Percentiles rank a stretch among this genome's conserved stretches.
These are phyloP conservation scores for Emydura subglobosa DNA, from an alignment of 2,113 vertebrate species.

Conservation along the genomic window DNA sequence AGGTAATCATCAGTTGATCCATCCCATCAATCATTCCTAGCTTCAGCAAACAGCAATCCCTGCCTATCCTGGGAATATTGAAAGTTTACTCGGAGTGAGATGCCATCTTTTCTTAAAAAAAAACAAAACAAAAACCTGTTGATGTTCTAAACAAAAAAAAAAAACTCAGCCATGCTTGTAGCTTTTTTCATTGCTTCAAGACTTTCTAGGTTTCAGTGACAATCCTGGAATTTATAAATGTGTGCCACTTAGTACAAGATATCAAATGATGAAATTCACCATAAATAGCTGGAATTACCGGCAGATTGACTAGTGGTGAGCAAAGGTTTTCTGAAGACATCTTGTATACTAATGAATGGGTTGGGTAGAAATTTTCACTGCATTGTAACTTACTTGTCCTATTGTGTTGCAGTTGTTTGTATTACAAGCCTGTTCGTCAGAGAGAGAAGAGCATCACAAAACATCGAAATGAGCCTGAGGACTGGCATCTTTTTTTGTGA, in stretches of 20 bases:
- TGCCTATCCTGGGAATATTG: no score
- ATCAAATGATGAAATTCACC: conserved; percentile 80
- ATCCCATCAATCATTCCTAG: no score
- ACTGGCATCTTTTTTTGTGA: not conserved
- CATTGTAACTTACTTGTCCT: not conserved
- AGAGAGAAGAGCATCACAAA: not conserved
- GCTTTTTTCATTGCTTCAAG: not conserved
- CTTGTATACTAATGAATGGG: not conserved
- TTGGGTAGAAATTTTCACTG: accelerated
- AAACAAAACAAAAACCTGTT: not conserved
- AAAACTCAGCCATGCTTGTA: no score
- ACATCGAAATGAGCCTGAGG: accelerated
- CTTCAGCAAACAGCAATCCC: no score
- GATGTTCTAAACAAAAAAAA: not conserved
- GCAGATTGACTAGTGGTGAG: conserved; percentile 89
- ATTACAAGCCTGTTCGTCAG: not conserved
- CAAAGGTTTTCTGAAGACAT: conserved; percentile 85
- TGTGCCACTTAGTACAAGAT: not conserved
- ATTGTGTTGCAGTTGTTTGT: conserved; percentile 27
- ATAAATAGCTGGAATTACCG: conserved; percentile 91
- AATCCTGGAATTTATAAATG: not conserved
- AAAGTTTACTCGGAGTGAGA: no score
- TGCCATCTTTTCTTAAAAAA: no score
- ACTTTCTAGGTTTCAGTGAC: not conserved
- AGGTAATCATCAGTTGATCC: no score